These are phyloP conservation scores for Lindbergichthys nudifrons DNA, from an alignment of 2,797 vertebrate species.

Conservation along the genomic window DNA sequence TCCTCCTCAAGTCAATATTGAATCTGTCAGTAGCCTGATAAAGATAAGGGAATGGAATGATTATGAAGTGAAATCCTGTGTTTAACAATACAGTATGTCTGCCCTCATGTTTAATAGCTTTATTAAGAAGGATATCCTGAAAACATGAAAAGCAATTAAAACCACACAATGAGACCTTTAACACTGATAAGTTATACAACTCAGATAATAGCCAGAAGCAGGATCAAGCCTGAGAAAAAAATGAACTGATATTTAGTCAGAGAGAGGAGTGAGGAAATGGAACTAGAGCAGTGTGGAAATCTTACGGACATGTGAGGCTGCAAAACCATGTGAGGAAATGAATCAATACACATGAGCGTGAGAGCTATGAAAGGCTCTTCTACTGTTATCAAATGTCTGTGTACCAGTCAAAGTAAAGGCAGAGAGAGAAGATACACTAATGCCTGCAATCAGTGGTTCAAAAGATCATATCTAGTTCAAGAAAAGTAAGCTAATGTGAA, in stretches of 20 bases:
- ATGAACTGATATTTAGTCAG: not conserved
- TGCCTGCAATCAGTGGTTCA: too few species aligned
- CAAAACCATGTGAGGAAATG: constrained; percentile 56
- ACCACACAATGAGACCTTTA: constrained; percentile 15
- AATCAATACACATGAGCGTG: constrained; percentile 46
- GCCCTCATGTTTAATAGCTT: constrained; percentile 18
- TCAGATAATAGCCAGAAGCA: not conserved
- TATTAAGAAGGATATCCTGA: constrained; percentile 23
- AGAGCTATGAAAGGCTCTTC: constrained; percentile 7
- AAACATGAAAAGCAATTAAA: constrained; percentile 15
- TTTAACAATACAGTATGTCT: constrained; percentile 9
- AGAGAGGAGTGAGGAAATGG: constrained; percentile 38
- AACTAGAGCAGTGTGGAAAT: constrained; percentile 54
- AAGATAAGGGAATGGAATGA: constrained; percentile 17
- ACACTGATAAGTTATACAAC: not conserved
- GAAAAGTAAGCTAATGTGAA: not conserved
- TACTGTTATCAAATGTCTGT: not conserved
- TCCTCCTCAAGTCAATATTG: constrained; percentile 60
- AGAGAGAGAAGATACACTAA: not conserved
- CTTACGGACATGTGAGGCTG: constrained; percentile 6
- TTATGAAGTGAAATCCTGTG: constrained; percentile 12
- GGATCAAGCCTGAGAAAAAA: constrained; percentile 6
- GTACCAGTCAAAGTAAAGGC: not conserved
- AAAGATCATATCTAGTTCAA: not conserved
- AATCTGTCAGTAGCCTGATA: constrained; percentile 3